Conservation (phyloP, 1,140 invertebrate genomes). For the Asbolus verrucosus region DNA sequence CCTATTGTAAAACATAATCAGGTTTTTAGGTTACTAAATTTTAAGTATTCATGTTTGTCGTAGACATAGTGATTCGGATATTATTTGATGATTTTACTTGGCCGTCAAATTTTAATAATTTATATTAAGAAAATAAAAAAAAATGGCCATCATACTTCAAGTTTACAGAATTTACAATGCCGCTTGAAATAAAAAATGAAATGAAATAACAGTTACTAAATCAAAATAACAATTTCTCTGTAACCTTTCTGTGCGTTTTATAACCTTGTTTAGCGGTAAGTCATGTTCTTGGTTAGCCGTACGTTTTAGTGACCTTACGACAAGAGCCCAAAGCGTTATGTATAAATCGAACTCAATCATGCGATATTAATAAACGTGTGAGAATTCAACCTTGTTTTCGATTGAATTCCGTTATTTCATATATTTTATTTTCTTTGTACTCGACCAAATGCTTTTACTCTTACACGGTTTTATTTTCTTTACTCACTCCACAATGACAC, state of each 20-base stretch:
- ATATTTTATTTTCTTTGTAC: constrained; percentile 31
- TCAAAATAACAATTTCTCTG: constrained; percentile 46
- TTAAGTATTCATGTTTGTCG: too few relatives aligned
- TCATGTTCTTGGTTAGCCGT: constrained; percentile 42
- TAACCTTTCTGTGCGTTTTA: constrained; percentile 45
- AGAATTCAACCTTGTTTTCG: constrained; percentile 51
- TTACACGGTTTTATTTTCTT: background rate
- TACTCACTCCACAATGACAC: background rate
- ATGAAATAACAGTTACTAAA: constrained; percentile 41
- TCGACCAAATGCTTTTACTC: constrained; percentile 3
- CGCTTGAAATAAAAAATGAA: background rate
- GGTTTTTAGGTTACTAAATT: background rate
- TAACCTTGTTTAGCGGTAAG: constrained; percentile 48
- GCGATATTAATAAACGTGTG: constrained; percentile 52
- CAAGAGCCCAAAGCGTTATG: constrained; percentile 46
- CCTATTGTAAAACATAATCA: background rate
- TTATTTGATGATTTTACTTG: too few relatives aligned
- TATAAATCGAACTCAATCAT: constrained; percentile 49
- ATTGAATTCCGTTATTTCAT: constrained; percentile 46
- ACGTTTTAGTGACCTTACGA: constrained; percentile 47
- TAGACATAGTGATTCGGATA: too few relatives aligned
- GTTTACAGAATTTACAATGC: background rate
- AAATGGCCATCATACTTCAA: too few relatives aligned
- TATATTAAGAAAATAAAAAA: too few relatives aligned
- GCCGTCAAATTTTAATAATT: too few relatives aligned